Conservation (phyloP, 2,888 invertebrate genomes). For the Hypomecis punctinalis region DNA sequence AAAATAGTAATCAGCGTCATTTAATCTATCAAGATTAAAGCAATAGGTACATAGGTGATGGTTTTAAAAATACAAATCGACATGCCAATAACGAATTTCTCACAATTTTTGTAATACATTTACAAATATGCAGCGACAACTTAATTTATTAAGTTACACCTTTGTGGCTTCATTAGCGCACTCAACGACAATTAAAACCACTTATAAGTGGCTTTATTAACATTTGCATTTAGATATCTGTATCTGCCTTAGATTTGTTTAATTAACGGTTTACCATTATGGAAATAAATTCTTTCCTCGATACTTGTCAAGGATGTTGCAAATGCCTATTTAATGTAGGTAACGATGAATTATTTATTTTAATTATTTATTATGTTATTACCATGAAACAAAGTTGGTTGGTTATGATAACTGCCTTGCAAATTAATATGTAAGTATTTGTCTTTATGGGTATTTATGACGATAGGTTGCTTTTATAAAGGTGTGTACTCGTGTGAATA, state of each 20-base stretch:
- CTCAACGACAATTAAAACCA: neutral
- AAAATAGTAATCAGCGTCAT: no score
- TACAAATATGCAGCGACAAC: no score
- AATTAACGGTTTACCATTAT: slow-evolving; percentile 4
- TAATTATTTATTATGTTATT: slow-evolving; percentile 5
- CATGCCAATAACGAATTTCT: neutral
- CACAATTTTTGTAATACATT: no score
- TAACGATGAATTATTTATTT: neutral
- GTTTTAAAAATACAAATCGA: no score
- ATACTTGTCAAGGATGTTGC: neutral
- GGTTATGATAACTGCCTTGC: no score
- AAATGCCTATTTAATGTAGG: neutral
- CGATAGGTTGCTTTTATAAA: no score
- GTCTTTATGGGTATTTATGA: neutral
- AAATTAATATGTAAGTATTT: no score
- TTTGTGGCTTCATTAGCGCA: slow-evolving; percentile 8
- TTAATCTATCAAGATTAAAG: no score
- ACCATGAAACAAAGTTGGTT: slow-evolving; percentile 15
- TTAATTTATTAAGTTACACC: neutral
- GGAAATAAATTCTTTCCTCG: slow-evolving; percentile 16
- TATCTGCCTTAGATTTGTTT: no score
- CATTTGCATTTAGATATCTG: slow-evolving; percentile 1
- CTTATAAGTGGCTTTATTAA: neutral
- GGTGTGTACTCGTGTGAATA: neutral
- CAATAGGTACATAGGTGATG: no score